Evolutionary conservation across 92 coral and sea anemone species (phyloP).

Genomic region (Paramuricea clavata): DNA sequence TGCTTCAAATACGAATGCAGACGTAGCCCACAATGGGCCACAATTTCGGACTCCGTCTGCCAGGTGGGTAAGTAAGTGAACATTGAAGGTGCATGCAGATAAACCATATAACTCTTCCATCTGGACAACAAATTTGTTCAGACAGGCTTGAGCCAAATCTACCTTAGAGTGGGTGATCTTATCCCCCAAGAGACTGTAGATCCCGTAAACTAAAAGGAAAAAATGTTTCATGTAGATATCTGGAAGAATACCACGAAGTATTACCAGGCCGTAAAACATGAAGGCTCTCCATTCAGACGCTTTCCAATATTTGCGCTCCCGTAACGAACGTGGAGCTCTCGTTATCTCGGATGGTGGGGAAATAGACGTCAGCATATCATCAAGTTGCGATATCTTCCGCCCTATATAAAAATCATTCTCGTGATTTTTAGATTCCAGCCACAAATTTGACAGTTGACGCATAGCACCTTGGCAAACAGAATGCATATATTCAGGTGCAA

Average conservation of each 20-base stretch:
- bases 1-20: constrained; percentile 30
- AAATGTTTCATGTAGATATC: constrained; percentile 32
- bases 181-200: constrained; percentile 42
- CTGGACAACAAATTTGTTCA: constrained; percentile 18
- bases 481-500: constrained; percentile 35
- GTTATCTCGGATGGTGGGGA: constrained; percentile 53
- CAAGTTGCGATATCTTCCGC: background rate
- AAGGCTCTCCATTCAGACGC: constrained; percentile 54
- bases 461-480: constrained; percentile 37
- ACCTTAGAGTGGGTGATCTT: constrained; percentile 4
- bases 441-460: constrained; percentile 10
- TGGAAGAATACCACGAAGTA: constrained; percentile 38
- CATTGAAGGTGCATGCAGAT: constrained; percentile 30
- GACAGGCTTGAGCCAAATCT: background rate
- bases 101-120: constrained; percentile 33
- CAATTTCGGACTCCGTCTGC: constrained; percentile 35
- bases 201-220: constrained; percentile 42
- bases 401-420: constrained; percentile 28
- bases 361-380: constrained; percentile 28
- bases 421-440: constrained; percentile 30
- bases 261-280: constrained; percentile 46
- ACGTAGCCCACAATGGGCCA: constrained; percentile 46
- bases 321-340: constrained; percentile 41
- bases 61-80: constrained; percentile 25
- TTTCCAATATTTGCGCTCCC: constrained; percentile 35